Percentiles rank a stretch among this genome's conserved stretches.
Evolutionary conservation across 2,888 invertebrate species (phyloP).

Genomic region (Agrochola lota): DNA sequence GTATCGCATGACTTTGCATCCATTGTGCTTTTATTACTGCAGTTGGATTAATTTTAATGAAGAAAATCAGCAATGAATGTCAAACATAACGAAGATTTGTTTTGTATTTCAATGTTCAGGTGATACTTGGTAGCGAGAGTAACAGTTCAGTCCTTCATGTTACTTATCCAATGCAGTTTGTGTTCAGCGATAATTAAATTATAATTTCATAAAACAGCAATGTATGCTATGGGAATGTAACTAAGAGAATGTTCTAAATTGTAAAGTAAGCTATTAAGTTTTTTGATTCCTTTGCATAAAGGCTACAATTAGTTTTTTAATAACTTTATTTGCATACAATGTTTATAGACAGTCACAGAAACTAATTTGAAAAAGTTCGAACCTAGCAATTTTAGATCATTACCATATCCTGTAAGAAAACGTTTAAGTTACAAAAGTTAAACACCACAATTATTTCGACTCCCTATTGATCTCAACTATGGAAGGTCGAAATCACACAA

Average conservation of each 20-base stretch:
- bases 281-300: slow-evolving; percentile 40
- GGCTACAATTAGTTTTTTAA: slow-evolving; percentile 46
- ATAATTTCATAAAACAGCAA: slow-evolving; percentile 19
- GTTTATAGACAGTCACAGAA: slow-evolving; percentile 1
- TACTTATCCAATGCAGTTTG: slow-evolving; percentile 43
- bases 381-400: slow-evolving; percentile 31
- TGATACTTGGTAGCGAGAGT: slow-evolving; percentile 26
- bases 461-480: neutral
- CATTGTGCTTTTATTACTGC: slow-evolving; percentile 19
- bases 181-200: neutral
- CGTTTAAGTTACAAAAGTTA: slow-evolving; percentile 11
- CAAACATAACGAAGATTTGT: neutral
- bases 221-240: slow-evolving; percentile 55
- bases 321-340: slow-evolving; percentile 30
- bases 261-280: slow-evolving; percentile 25
- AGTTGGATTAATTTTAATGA: rapidly evolving
- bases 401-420: slow-evolving; percentile 27
- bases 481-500: neutral
- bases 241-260: slow-evolving; percentile 56
- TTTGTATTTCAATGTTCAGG: neutral
- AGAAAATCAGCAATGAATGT: slow-evolving; percentile 35
- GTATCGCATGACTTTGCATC: slow-evolving; percentile 2
- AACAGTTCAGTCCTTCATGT: slow-evolving; percentile 52
- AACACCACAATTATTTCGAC: neutral
- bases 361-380: slow-evolving; percentile 12